Base-by-base conservation (phyloP, 2,797 vertebrate genomes). In the Anguilla megastoma region DNA sequence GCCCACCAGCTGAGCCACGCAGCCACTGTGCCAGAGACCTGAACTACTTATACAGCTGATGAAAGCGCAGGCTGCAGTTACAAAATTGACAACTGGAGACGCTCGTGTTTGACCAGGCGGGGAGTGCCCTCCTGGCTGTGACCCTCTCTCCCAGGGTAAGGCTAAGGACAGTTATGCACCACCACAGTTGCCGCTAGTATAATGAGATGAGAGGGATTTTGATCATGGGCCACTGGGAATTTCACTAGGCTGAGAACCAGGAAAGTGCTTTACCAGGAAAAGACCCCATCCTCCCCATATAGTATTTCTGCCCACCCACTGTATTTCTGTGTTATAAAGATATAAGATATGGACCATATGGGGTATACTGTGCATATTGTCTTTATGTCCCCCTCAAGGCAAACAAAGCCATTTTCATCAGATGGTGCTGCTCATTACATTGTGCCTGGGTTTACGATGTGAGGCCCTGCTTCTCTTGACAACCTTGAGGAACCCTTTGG, bases 401-500 rank as follows among this genome's bases (percentile, higher is more conserved):
- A 27, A 33, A 71, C 27, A 71, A 71, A 71, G 66, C 9, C n/a
- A 27, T 30, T 3, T 2, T 30, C 9, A 71, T 27, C 27, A 27
- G 60, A 63, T 21, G 10, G 7, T 66, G 63, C n/a, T 66, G n/a
- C 66, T 10, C 66, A 30, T 30, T 71, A 71, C 69, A 30, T 10
- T 71, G 56, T 71, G 69, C 6, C n/a, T 69, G n/a, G 63, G 69
- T 71, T 30, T 30, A 71, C 7, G 33, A 33, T 33, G 69, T 30
- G n/a, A 71, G 27, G 3, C 27, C 27, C 27, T 71, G 27, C 27
- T 33, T 71, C 8, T 63, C 27, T 1, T 10, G 10, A 84, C 79
- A 87, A 87, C 36, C 16, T 63, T 84, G 79, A 33, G n/a, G 60
- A 83, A 84, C 82, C n/a, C 48, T 83, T 79, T 24, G 8, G 69